Evolutionary conservation across 2,113 vertebrate genomes (phyloP), one percentile per base, ranked within the genome.

Genomic region (Dasyurus viverrinus): DNA sequence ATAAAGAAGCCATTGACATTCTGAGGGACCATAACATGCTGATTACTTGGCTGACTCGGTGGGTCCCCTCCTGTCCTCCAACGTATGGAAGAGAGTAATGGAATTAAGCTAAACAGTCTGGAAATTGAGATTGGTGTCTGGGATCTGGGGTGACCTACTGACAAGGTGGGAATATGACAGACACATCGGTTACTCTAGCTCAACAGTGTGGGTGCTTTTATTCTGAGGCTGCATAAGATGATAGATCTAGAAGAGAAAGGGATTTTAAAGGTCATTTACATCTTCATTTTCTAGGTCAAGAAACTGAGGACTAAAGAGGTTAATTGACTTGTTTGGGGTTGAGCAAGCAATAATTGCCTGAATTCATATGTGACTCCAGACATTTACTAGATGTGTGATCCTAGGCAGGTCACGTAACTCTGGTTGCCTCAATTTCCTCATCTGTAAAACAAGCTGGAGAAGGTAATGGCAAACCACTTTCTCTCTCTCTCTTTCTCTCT

Each of bases 31-130:
- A 14, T 68, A 36, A 14, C 36, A 19, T 91, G 4, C 12, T 36
- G 26, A 93, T 90, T n/a, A 50, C 60, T 25, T 6, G 25, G 30
- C 26, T 47, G 26, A 90, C 2, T 55, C 54, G 84, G 91, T 53
- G 24, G 36, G 90, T 10, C 54, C 68, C 53, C 36, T 53, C 52
- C 53, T 47, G n/a, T 22, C 57, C 91, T 93, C 50, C 47, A 46
- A 68, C 52, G 52, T 93, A 23, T 68, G n/a, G 50, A 55, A 76
- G 42, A 90, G n/a, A 91, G 46, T 30, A 93, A n/a, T 95, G 89
- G 76, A 89, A 68, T 27, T 27, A 14, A n/a, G 2, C 3, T 54
- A 23, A 42, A 53, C 10, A 36, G 50, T 53, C 50, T 3, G 60
- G 84, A 92, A 94, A 84, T n/a, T 19, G 60, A 76, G 60, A 36